Evolutionary conservation across 2,113 vertebrate genomes (phyloP).

Genomic region (Opisthocomus hoazin): DNA sequence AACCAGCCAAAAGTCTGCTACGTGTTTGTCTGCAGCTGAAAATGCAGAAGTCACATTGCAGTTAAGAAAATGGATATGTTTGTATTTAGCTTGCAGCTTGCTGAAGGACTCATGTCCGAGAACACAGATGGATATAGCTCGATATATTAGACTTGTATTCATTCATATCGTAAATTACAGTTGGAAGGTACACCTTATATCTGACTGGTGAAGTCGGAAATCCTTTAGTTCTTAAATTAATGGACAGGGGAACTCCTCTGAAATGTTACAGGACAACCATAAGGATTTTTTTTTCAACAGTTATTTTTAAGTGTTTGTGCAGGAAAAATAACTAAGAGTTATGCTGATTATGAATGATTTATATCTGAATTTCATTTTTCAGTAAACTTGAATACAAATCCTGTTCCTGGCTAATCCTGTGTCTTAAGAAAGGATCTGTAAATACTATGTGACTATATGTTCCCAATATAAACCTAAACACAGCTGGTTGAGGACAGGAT

Average conservation of each 20-base stretch:
- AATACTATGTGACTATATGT: neutral
- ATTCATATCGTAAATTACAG: neutral
- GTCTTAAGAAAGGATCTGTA: neutral
- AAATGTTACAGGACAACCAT: neutral
- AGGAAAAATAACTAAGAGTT: neutral
- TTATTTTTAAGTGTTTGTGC: neutral
- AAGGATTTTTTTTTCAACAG: neutral
- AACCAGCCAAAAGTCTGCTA: neutral
- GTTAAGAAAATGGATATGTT: neutral
- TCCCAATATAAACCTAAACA: neutral
- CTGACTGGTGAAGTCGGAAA: neutral
- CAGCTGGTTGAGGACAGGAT: neutral
- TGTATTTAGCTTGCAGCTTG: neutral
- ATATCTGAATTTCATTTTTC: neutral
- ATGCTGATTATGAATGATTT: neutral
- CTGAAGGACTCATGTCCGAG: neutral
- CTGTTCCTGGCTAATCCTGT: neutral
- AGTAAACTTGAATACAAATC: neutral
- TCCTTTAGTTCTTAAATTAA: neutral
- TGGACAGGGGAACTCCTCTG: neutral
- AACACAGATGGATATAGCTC: neutral
- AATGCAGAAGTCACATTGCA: neutral
- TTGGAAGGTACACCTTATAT: neutral
- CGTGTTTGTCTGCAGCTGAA: neutral
- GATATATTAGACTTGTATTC: neutral